Evolutionary conservation across 2,113 vertebrate genomes (phyloP).

Genomic region (Leptobrachium ailaonicum): DNA sequence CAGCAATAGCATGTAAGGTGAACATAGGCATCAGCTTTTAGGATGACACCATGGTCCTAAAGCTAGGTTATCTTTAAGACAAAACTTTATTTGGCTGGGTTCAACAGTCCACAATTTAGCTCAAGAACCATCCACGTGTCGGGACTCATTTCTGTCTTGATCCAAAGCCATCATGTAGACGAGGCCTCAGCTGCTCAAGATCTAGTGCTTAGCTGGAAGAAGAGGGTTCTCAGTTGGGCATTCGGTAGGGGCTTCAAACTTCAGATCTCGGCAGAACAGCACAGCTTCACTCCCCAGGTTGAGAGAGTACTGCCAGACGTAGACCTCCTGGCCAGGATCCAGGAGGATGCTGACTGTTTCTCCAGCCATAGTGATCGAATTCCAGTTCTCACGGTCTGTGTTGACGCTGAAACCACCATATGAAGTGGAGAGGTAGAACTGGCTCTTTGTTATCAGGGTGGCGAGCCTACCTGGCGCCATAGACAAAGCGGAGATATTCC

Average conservation of each 20-base stretch:
- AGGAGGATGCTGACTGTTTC: not conserved
- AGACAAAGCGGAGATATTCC: not conserved
- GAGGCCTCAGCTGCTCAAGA: too few species aligned
- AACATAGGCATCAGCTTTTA: too few species aligned
- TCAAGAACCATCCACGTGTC: too few species aligned
- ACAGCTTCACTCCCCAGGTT: not conserved
- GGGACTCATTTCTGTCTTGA: too few species aligned
- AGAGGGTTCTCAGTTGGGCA: conserved; percentile 11
- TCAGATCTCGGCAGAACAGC: not conserved
- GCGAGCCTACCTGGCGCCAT: not conserved
- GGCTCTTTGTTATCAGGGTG: not conserved
- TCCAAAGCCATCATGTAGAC: too few species aligned
- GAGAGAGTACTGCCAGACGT: conserved; percentile 37
- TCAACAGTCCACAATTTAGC: too few species aligned
- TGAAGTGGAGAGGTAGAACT: conserved; percentile 1
- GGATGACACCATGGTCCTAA: too few species aligned
- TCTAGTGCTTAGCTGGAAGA: not conserved
- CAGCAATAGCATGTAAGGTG: too few species aligned
- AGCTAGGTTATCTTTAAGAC: too few species aligned
- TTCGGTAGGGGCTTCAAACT: not conserved
- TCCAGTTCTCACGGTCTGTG: conserved; percentile 30
- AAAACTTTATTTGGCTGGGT: too few species aligned
- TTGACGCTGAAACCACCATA: not conserved
- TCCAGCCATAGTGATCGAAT: not conserved
- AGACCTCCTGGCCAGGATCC: not conserved